Base-by-base conservation (phyloP, 2,888 invertebrate genomes). In the Belgica antarctica region DNA sequence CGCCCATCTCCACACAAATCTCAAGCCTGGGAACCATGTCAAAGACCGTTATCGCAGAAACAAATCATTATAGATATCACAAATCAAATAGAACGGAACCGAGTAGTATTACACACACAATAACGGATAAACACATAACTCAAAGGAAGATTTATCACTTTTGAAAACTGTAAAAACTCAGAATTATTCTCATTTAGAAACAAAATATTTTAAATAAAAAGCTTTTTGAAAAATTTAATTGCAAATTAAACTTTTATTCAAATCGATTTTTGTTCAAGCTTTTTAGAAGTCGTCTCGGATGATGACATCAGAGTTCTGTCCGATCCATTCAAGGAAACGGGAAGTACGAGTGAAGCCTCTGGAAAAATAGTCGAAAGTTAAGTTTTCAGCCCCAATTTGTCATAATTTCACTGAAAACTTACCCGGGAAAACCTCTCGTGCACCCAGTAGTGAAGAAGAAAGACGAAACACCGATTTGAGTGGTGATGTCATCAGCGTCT, bases 391-490 rank as follows among this genome's bases (percentile, higher is more conserved):
- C n/a, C n/a, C n/a, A n/a, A n/a, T n/a, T n/a, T n/a, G n/a, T n/a
- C n/a, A n/a, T n/a, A 7, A 34, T 34, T 34, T 12, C 34, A 34
- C 34, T n/a, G n/a, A n/a, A n/a, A n/a, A n/a, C n/a, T n/a, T n/a
- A n/a, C n/a, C 4, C 41, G 3, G 41, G 41, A 15, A 41, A 41
- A n/a, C 74, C 74, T n/a, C 66, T 57, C 34, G 70, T 72, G 24
- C 74, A 74, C 7, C 74, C 74, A 8, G 46, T 3, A 17, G 59
- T 24, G 2, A 72, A 71, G 41, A 73, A 72, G 71, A 72, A 72
- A 65, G 73, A 73, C 7, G 72, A 72, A 7, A 74, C 70, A 57
- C 73, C 74, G 17, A 73, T 71, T 61, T 72, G 72, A 31, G 68
- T 70, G 15, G 31, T 10, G 46, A 47, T 47, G n/a, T 66, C 47